Evolutionary conservation across 2,113 vertebrate genomes (phyloP).

Genomic region (Helogale parvula): DNA sequence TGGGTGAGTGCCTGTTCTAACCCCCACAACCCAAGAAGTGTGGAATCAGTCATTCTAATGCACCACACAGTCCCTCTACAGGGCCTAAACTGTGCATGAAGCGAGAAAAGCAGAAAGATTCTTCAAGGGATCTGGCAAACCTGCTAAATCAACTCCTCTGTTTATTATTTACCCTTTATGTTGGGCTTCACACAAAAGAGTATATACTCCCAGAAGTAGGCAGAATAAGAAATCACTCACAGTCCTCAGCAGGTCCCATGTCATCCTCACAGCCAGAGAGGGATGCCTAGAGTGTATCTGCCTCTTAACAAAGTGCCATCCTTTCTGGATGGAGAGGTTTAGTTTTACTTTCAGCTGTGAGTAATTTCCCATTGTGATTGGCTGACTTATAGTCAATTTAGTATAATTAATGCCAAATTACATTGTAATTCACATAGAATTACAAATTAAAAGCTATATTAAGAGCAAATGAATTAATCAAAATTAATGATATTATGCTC

Average conservation of each 20-base stretch:
- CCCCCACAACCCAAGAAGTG: not conserved
- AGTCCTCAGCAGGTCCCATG: not conserved
- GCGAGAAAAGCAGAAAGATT: not conserved
- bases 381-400: constrained; percentile 72
- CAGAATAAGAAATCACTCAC: not conserved
- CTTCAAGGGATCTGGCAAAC: not conserved
- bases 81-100: not conserved
- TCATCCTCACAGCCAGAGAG: not conserved
- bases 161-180: constrained; percentile 28
- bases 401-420: constrained; percentile 72
- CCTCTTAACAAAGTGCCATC: not conserved
- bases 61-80: not conserved
- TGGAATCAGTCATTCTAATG: not conserved
- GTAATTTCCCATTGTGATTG: constrained; percentile 68
- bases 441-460: constrained; percentile 80
- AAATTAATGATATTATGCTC: constrained; percentile 75
- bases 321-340: constrained; percentile 42
- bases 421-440: constrained; percentile 75
- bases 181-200: constrained; percentile 12
- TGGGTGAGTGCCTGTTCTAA: not conserved
- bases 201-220: not conserved
- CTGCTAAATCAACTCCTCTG: not conserved
- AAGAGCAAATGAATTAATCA: constrained; percentile 80
- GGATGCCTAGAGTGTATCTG: not conserved
- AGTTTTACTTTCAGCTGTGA: constrained; percentile 73